These are phyloP conservation scores for Oreochromis grahami DNA, from an alignment of 2,797 vertebrate species.

Conservation along the genomic window DNA sequence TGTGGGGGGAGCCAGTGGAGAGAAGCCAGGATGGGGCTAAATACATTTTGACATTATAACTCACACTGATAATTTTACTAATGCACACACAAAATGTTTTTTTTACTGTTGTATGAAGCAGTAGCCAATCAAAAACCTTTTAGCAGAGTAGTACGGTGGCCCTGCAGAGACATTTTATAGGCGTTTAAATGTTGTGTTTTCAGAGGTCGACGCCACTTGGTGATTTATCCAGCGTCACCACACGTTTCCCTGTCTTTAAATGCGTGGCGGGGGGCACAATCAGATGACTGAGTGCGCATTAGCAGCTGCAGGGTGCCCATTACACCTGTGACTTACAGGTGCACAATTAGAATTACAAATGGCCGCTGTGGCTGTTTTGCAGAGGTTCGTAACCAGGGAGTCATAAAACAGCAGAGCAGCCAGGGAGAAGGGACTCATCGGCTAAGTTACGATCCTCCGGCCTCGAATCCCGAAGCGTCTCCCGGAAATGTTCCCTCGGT, in stretches of 20 bases:
- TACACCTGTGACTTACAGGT: slow-evolving; percentile 23
- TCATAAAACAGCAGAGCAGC: background rate
- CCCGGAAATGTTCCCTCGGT: background rate
- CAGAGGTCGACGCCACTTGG: background rate
- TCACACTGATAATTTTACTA: background rate
- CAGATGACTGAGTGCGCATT: background rate
- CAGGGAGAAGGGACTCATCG: background rate
- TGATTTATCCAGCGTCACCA: background rate
- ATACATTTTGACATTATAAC: background rate
- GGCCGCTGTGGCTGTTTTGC: background rate
- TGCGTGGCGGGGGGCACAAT: background rate
- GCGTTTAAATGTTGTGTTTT: background rate
- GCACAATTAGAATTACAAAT: slow-evolving; percentile 20
- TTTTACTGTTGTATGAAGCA: background rate
- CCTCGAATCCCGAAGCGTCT: background rate
- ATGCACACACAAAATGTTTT: background rate
- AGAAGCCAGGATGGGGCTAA: fast-evolving
- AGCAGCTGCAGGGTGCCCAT: background rate
- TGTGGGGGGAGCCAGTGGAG: background rate
- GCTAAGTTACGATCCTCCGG: background rate
- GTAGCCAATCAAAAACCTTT: background rate
- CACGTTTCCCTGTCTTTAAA: background rate
- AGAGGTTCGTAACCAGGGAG: background rate
- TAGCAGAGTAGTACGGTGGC: background rate
- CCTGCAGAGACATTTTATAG: background rate